Percentiles rank a stretch among this genome's conserved stretches.
These are phyloP conservation scores for Mamestra brassicae DNA, from an alignment of 2,888 invertebrate genomes.

Conservation along the genomic window DNA sequence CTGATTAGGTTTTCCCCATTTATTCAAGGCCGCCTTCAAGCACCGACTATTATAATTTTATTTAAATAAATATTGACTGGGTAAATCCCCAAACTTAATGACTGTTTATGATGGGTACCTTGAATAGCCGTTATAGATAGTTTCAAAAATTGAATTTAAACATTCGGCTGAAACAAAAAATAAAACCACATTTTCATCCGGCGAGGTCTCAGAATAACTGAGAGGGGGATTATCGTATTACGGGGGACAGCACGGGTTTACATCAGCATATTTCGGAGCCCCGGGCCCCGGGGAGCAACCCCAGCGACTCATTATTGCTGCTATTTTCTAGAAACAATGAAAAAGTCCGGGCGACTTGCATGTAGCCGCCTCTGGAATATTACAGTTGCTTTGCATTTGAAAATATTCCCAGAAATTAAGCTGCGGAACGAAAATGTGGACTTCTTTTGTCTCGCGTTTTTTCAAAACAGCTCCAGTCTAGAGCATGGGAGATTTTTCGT, in stretches of 20 bases:
- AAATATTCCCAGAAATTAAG: constrained; percentile 57
- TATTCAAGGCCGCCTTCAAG: background rate
- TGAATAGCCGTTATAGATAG: background rate
- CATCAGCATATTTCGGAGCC: constrained; percentile 64
- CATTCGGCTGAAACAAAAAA: constrained; percentile 13
- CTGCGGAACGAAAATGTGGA: constrained; percentile 40
- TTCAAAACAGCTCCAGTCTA: constrained; percentile 7
- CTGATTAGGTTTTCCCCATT: constrained; percentile 18
- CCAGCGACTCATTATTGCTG: constrained; percentile 64
- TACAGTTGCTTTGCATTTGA: constrained; percentile 60
- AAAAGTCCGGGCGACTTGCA: constrained; percentile 60
- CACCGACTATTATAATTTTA: background rate
- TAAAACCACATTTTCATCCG: constrained; percentile 33
- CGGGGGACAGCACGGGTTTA: constrained; percentile 49
- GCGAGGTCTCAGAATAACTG: constrained; percentile 41
- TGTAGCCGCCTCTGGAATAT: constrained; percentile 54
- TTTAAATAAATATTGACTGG: background rate
- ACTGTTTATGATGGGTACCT: background rate
- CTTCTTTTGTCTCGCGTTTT: constrained; percentile 49
- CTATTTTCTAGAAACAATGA: constrained; percentile 67
- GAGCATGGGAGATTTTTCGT: constrained; percentile 16
- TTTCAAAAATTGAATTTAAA: constrained; percentile 2
- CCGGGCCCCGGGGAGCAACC: constrained; percentile 52
- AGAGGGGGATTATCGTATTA: constrained; percentile 50
- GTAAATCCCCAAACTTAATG: background rate